Conservation (phyloP, 2,888 invertebrate species). For the Muschampia plurimacula region DNA sequence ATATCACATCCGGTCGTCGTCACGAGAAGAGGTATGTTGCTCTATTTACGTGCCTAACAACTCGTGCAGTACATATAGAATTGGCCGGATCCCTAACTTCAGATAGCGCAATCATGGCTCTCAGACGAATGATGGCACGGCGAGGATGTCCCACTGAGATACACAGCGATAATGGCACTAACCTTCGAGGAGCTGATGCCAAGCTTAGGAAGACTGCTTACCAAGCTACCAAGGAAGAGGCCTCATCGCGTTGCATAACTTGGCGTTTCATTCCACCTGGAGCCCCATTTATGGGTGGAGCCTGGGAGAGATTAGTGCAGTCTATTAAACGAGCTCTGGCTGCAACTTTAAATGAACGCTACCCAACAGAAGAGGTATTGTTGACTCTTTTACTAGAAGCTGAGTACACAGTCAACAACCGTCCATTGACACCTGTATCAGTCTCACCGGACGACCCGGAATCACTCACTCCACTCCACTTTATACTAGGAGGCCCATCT, state of each 20-base stretch:
- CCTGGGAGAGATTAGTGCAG: constrained; percentile 10
- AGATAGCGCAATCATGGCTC: background rate
- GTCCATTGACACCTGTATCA: constrained; percentile 1
- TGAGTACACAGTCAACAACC: constrained; percentile 5
- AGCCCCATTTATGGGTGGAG: constrained; percentile 9
- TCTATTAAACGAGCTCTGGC: constrained; percentile 2
- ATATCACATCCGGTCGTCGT: background rate
- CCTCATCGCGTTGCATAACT: background rate
- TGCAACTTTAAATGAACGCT: background rate
- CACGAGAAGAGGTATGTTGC: background rate
- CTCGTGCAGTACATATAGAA: background rate
- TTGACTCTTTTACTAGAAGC: constrained; percentile 8
- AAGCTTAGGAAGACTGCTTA: background rate
- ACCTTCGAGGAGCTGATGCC: background rate
- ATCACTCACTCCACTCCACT: background rate
- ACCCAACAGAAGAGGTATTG: constrained; percentile 10
- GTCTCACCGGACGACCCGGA: background rate
- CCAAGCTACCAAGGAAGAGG: background rate
- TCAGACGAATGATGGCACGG: background rate
- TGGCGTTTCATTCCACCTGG: constrained; percentile 12
- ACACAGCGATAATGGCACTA: background rate
- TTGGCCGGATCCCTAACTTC: background rate
- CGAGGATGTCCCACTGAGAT: background rate
- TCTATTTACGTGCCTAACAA: background rate
- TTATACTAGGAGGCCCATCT: background rate